Evolutionary conservation across 2,113 vertebrate genomes (phyloP), one percentile per base, ranked within the genome.

Genomic region (Alethe diademata): DNA sequence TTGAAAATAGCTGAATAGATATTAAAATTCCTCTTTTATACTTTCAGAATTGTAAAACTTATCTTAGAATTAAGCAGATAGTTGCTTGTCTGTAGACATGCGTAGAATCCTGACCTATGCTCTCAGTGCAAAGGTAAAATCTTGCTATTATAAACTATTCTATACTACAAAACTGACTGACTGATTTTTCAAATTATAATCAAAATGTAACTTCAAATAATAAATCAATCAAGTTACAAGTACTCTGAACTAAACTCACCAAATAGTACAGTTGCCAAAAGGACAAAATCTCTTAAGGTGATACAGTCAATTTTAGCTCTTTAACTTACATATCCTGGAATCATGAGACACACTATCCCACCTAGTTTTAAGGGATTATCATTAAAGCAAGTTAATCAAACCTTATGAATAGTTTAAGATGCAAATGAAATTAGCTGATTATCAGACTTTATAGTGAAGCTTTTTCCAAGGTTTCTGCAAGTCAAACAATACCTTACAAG

Each of bases 101-200:
- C 26, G 31, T 16, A 72, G 7, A 18, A 29, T n/a, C 36, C 29
- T 76, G 12, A 73, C 4, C 8, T 48, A 23, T 0, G 0, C 1
- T 38, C 12, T 57, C 7, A 75, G 5, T 42, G 33, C 54, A 43
- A 64, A 65, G 26, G 19, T 17, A 51, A 88, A 74, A 54, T 20
- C 9, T 67, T 9, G 26, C 3, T 60, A 11, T 25, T 42, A 23
- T 28, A 92, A 61, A 45, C 2, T 23, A 53, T 40, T 5, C 1
- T 45, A 51, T 54, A 62, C 2, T 42, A 54, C 8, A 69, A 69
- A 82, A 40, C 2, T 2, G 26, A 43, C 53, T 53, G 1, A 50
- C 5, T 58, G 4, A 19, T 11, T 86, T 90, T 78, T 76, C 14
- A 79, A 69, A 61, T 29, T 29, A 67, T 57, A 72, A 70, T 7